Evolutionary conservation across 2,888 invertebrate species (phyloP).

Genomic region (Eupelmus urozonus): DNA sequence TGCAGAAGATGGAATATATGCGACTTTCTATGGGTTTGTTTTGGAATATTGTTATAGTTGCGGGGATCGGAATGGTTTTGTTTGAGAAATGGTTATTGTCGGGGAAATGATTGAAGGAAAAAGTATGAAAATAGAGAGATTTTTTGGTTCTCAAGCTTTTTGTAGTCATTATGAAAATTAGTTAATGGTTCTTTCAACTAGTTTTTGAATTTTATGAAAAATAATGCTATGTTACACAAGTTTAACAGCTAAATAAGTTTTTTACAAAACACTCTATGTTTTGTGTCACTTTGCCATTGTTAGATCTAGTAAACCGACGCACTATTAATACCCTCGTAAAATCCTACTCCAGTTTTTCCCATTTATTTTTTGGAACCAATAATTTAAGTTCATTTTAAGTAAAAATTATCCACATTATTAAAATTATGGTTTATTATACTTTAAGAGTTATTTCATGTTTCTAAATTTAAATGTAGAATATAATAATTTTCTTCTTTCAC

Average conservation of each 20-base stretch:
- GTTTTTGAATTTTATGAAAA: neutral
- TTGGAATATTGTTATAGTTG: neutral
- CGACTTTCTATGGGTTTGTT: neutral
- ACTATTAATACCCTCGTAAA: slow-evolving; percentile 21
- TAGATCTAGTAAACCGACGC: slow-evolving; percentile 23
- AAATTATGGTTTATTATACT: too few relatives aligned
- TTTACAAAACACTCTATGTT: slow-evolving; percentile 8
- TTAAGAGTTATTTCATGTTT: too few relatives aligned
- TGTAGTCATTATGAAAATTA: too few relatives aligned
- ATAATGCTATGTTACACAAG: slow-evolving; percentile 4
- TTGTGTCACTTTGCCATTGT: slow-evolving; percentile 9
- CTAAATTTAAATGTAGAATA: too few relatives aligned
- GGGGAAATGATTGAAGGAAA: too few relatives aligned
- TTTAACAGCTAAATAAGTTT: slow-evolving; percentile 9
- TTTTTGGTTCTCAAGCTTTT: too few relatives aligned
- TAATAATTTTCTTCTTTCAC: too few relatives aligned
- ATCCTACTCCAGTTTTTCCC: slow-evolving; percentile 24
- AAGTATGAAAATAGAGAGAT: too few relatives aligned
- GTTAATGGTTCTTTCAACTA: too few relatives aligned
- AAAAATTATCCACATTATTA: slow-evolving; percentile 18
- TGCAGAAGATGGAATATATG: slow-evolving; percentile 2
- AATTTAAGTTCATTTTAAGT: slow-evolving; percentile 16
- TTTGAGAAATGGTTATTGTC: too few relatives aligned
- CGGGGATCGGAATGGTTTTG: neutral
- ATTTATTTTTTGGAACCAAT: slow-evolving; percentile 16